phyloP scores from a whole-genome alignment of 2,888 invertebrate genomes.

The Eledona agricola region DNA sequence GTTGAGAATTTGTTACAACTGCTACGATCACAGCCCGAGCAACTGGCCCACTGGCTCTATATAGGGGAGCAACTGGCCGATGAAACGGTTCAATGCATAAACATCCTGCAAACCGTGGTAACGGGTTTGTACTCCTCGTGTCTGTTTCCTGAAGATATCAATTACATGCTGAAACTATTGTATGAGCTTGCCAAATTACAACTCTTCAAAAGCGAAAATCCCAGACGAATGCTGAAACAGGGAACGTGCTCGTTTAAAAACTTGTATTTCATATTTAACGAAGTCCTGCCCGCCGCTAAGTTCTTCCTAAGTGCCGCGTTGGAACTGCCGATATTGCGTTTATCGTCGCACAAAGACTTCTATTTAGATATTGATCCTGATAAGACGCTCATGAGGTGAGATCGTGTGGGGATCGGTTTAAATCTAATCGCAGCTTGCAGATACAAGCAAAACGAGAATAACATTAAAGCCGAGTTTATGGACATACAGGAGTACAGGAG shows the following conservation, averaged over 20 bases:
- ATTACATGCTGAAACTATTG: constrained; percentile 70
- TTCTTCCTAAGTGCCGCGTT: constrained; percentile 93
- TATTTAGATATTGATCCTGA: constrained; percentile 92
- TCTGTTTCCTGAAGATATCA: constrained; percentile 78
- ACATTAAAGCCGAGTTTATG: constrained; percentile 43
- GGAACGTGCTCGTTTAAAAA: constrained; percentile 88
- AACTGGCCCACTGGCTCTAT: constrained; percentile 75
- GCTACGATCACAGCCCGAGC: constrained; percentile 73
- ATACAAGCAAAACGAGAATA: constrained; percentile 21
- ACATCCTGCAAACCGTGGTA: constrained; percentile 67
- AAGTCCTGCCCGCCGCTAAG: constrained; percentile 89
- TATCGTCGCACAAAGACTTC: constrained; percentile 90
- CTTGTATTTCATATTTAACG: constrained; percentile 87
- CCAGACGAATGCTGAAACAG: constrained; percentile 78
- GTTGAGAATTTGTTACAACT: constrained; percentile 76
- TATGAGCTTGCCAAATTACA: constrained; percentile 77
- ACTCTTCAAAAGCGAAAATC: constrained; percentile 74
- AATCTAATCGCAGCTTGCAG: constrained; percentile 5
- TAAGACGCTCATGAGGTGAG: constrained; percentile 78
- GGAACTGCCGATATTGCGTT: constrained; percentile 88
- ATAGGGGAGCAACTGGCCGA: constrained; percentile 70
- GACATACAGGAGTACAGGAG: constrained; percentile 77
- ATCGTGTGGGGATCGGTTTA: not conserved
- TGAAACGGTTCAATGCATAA: constrained; percentile 50
- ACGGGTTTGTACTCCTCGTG: constrained; percentile 78